Base-by-base conservation (phyloP, 2,888 invertebrate species). In the Drosophila formosana region DNA sequence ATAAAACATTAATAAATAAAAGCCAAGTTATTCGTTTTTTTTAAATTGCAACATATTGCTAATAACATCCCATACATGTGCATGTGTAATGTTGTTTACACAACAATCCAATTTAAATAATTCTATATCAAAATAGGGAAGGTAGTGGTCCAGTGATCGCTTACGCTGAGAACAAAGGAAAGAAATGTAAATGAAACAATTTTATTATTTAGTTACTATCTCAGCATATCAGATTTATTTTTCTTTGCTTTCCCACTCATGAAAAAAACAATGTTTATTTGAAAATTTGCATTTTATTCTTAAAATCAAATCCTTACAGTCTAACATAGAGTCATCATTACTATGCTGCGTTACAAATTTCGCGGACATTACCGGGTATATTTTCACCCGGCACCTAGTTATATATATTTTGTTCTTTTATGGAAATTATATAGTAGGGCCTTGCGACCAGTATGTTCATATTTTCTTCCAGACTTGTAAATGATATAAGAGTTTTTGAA, bases 1-100 rank as follows among this genome's bases (percentile, higher is more conserved):
- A 72, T 79, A 56, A 56, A 56, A 45, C 5, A 56, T 34, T 57
- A 68, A 55, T 64, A 75, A 79, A 75, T 70, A 80, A 73, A 78
- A 69, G 64, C 32, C 30, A 45, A 60, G 58, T 3, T 2, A 2
- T 18, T 18, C 18, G 18, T 18, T 18, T 18, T 18, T 18, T 18
- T 18, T 1, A 2, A 1, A 18, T 18, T 1, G 18, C 18, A 18
- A 18, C 2, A 18, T 1, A 18, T 18, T 18, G 18, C 18, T 18
- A 18, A 18, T 18, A 18, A 18, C 18, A 18, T 18, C 18, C 2
- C 18, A 18, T 18, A 18, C 18, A 18, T 18, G 18, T 18, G 18
- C 18, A 18, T 18, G 18, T 18, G 18, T 18, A 18, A 18, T 18
- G 18, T 18, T 18, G 18, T 18, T 18, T 18, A 18, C 18, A 18